A percentile compares a stretch with the other conserved stretches of the same genome.
Conservation (phyloP, 2,113 vertebrate species). For the Procavia capensis region DNA sequence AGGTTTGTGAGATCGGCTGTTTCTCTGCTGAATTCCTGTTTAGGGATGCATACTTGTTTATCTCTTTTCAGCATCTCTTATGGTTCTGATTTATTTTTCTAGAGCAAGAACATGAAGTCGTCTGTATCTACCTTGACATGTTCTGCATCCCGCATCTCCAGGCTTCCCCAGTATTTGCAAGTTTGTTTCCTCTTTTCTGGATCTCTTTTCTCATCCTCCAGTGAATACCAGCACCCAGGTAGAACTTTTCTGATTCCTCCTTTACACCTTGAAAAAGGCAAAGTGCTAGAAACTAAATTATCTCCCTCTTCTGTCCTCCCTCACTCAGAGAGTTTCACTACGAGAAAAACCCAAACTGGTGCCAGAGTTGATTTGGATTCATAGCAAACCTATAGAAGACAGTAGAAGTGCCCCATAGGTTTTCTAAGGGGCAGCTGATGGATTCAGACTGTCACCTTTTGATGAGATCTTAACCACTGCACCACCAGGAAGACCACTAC, state of each 20-base stretch:
- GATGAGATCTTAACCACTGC: too few relatives aligned
- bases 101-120: background rate
- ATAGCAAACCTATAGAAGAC: too few relatives aligned
- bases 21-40: background rate
- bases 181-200: background rate
- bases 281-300: conserved; percentile 14
- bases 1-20: background rate
- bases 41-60: background rate
- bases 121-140: background rate
- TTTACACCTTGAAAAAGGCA: background rate
- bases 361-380: too few relatives aligned
- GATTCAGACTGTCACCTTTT: too few relatives aligned
- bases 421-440: too few relatives aligned
- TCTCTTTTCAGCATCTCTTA: background rate
- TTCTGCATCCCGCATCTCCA: background rate
- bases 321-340: background rate
- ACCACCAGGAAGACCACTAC: background rate
- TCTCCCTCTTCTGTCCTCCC: background rate
- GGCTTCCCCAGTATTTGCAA: background rate
- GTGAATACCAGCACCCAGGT: background rate
- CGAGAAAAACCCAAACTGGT: too few relatives aligned
- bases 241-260: background rate
- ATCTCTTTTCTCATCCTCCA: background rate
- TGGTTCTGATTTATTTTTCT: conserved; percentile 13
- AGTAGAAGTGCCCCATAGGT: too few relatives aligned